A percentile compares a stretch with the other conserved stretches of the same genome.
Conservation (phyloP, 1,140 invertebrate species). For the Teleogryllus occipitalis region DNA sequence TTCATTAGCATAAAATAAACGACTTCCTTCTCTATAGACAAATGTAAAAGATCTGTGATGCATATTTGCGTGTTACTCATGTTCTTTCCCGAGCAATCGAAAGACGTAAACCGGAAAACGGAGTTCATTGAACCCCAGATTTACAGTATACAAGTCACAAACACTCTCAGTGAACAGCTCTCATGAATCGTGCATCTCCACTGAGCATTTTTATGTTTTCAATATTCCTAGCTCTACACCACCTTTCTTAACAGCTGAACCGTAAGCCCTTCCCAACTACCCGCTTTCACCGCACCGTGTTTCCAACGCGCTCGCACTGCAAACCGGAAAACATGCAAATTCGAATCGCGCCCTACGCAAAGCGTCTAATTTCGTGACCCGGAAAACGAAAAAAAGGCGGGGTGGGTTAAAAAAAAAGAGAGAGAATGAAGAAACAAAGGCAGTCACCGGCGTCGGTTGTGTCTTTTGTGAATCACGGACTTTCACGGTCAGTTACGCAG, state of each 20-base stretch:
- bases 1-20: too few relatives aligned
- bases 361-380: neutral
- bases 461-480: neutral
- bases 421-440: neutral
- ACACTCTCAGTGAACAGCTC: neutral
- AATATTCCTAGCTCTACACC: neutral
- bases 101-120: neutral
- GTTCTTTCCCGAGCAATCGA: neutral
- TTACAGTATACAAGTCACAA: neutral
- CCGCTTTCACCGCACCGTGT: neutral
- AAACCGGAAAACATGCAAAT: neutral
- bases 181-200: neutral
- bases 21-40: neutral
- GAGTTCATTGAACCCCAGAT: neutral
- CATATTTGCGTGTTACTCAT: too few relatives aligned
- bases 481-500: neutral
- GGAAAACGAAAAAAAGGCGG: neutral
- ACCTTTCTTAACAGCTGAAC: neutral
- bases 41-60: neutral
- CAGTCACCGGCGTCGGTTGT: neutral
- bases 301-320: neutral
- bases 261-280: neutral
- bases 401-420: neutral
- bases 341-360: neutral
- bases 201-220: neutral